These are phyloP conservation scores for Myotis lucifugus DNA, from an alignment of 2,113 vertebrate genomes.

Conservation along the genomic window DNA sequence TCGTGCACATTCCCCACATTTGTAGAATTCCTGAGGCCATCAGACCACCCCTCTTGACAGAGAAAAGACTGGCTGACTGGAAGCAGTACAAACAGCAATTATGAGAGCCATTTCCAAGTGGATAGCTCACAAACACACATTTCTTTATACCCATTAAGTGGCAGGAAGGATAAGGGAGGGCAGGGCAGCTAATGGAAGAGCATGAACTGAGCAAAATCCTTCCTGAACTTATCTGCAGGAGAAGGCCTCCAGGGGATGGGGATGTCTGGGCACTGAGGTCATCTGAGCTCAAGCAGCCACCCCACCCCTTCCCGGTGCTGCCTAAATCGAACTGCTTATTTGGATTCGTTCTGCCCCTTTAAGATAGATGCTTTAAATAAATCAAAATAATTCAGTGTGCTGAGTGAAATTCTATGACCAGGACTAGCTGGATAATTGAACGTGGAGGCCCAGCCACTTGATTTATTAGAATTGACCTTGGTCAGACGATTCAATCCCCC, in stretches of 20 bases:
- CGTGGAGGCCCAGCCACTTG: not conserved
- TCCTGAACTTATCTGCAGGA: constrained; percentile 62
- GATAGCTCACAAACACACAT: constrained; percentile 52
- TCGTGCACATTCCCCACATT: constrained; percentile 82
- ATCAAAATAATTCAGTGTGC: constrained; percentile 50
- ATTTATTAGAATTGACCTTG: constrained; percentile 41
- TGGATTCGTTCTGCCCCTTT: constrained; percentile 65
- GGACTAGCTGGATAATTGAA: constrained; percentile 36
- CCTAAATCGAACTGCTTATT: constrained; percentile 30
- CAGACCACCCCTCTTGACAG: constrained; percentile 73
- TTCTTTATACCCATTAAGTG: constrained; percentile 61
- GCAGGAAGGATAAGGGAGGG: constrained; percentile 61
- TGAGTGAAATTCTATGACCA: constrained; percentile 50
- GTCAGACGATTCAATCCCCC: not conserved
- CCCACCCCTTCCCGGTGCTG: constrained; percentile 29
- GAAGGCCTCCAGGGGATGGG: constrained; percentile 33
- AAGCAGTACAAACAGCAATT: constrained; percentile 70
- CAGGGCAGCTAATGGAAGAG: constrained; percentile 36
- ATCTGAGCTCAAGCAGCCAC: constrained; percentile 43
- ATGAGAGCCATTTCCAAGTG: constrained; percentile 78
- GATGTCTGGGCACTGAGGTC: constrained; percentile 77
- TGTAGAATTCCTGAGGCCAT: constrained; percentile 80
- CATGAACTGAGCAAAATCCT: constrained; percentile 45
- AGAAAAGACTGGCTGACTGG: constrained; percentile 33
- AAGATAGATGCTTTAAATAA: constrained; percentile 23